Evolutionary conservation across 2,113 vertebrate genomes (phyloP), one percentile per base, ranked within the genome.

Genomic region (Balaeniceps rex): DNA sequence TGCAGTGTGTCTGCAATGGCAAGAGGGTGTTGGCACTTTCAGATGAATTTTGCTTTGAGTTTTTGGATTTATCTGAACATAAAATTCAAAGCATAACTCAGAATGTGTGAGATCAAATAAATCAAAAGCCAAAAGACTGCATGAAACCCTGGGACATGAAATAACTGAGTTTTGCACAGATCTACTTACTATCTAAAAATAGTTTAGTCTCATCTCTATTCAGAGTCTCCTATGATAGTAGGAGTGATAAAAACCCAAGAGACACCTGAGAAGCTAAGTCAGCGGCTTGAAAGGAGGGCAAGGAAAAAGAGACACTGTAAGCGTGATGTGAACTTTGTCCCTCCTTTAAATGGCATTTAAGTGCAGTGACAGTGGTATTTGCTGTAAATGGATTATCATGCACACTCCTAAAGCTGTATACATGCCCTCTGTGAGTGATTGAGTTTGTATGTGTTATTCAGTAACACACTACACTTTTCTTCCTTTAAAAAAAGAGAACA

Each of bases 131-230:
- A 79, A 88, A 95, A 69, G 77, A 34, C 66, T 74, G 44, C 69
- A 76, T 72, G 78, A 94, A 90, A 57, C 36, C 15, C 23, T 54
- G 22, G 1, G 15, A 89, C 47, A 61, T 91, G 61, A 87, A 95
- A 92, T 91, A 72, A 71, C 57, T 11, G 49, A 89, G 44, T 65
- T 66, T 87, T 93, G 65, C 57, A 78, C 34, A 94, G 65, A 65
- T 94, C 90, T 91, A 22, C 80, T 94, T 72, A 40, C 69, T 61
- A 19, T 57, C 77, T 92, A 96, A 97, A 94, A 96, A 94, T 87
- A 94, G 69, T 71, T 93, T 77, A 79, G 42, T 72, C 78, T 89
- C 69, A 87, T 94, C 33, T 82, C 74, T 94, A 58, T 94, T 94
- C 91, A 92, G 61, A 76, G 89, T 82, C 44, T 91, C 69, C 46